Percentiles rank a stretch among this genome's conserved stretches.
Conservation (phyloP, 2,797 vertebrate genomes). For the Gambelia wislizenii region DNA sequence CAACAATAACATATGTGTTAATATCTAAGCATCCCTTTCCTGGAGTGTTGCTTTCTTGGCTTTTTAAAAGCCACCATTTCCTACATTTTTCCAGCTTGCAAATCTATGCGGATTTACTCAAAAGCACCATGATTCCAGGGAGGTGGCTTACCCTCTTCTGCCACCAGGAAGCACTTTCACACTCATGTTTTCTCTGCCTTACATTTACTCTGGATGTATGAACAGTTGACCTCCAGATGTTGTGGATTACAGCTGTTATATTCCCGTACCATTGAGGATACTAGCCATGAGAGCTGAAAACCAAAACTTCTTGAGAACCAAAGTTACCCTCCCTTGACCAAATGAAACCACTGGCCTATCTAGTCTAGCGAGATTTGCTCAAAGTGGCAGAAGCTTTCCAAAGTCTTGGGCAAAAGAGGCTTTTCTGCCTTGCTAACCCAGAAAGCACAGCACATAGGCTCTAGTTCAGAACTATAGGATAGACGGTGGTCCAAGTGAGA, state of each 20-base stretch:
- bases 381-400: not conserved
- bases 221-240: not conserved
- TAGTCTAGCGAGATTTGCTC: not conserved
- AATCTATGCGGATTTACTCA: not conserved
- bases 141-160: not conserved
- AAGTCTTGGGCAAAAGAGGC: not conserved
- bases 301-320: not conserved
- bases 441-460: not conserved
- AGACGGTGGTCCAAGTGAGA: no score
- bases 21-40: not conserved
- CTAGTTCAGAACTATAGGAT: no score
- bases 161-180: not conserved
- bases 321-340: not conserved
- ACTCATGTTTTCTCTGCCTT: not conserved
- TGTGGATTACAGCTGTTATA: not conserved
- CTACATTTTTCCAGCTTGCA: no score
- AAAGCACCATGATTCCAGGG: not conserved
- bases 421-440: not conserved
- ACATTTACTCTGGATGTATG: not conserved
- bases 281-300: not conserved
- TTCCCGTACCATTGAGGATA: not conserved
- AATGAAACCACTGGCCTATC: not conserved
- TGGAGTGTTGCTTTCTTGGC: not conserved
- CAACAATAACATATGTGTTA: not conserved
- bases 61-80: no score